phyloP scores from a whole-genome alignment of 2,113 vertebrate species.

The Atherinomorus stipes region DNA sequence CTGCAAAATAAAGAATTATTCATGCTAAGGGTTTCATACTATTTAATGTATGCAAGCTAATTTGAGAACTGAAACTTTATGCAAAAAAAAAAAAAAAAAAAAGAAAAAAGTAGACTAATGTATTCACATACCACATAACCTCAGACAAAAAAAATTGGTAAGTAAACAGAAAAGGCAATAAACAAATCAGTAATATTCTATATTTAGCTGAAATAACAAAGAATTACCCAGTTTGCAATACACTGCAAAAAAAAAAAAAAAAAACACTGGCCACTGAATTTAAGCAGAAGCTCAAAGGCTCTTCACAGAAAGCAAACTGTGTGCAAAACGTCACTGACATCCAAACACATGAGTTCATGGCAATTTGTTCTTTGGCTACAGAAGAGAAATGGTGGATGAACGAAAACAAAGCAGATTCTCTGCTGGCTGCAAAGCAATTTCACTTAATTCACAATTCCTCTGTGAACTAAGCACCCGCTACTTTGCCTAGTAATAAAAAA shows the following conservation, averaged over 20 bases:
- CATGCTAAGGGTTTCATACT: neutral
- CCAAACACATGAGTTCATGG: neutral
- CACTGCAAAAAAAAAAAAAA: neutral
- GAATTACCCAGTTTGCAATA: neutral
- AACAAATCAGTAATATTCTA: neutral
- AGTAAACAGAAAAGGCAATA: neutral
- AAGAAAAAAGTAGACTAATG: constrained; percentile 1
- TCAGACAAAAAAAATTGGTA: neutral
- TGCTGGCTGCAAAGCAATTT: neutral
- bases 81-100: neutral
- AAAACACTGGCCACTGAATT: neutral
- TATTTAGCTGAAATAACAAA: neutral
- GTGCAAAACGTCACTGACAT: no score
- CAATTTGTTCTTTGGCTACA: neutral
- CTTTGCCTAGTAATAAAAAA: no score
- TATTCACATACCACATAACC: constrained; percentile 5
- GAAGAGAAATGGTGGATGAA: neutral
- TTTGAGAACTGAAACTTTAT: constrained; percentile 18
- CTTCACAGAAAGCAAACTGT: neutral
- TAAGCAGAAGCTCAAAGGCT: neutral
- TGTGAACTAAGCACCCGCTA: neutral
- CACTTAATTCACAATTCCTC: neutral
- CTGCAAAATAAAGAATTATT: constrained; percentile 38
- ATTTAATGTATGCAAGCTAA: constrained; percentile 27
- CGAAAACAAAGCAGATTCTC: neutral